A percentile compares a stretch with the other conserved stretches of the same genome.
phyloP scores from a whole-genome alignment of 2,888 invertebrate species.

The Amiota communis region DNA sequence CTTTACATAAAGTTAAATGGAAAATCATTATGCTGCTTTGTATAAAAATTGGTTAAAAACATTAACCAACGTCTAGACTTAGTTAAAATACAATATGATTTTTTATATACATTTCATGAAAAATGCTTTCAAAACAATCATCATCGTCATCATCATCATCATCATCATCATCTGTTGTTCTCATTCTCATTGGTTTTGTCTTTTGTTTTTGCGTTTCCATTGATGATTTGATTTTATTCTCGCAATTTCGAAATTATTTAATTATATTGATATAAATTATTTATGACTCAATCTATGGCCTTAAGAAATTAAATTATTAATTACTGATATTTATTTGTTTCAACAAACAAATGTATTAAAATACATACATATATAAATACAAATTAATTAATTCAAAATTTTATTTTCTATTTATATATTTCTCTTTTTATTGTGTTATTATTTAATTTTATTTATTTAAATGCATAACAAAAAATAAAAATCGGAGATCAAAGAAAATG shows the following conservation, averaged over 20 bases:
- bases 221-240: no score
- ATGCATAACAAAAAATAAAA: background rate
- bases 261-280: conserved; percentile 13
- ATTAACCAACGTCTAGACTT: background rate
- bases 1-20: background rate
- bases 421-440: background rate
- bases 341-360: background rate
- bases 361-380: background rate
- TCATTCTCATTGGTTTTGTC: no score
- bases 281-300: conserved; percentile 2
- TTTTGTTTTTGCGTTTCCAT: no score
- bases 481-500: background rate
- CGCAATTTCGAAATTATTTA: conserved; percentile 1
- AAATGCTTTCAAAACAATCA: no score
- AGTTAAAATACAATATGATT: no score
- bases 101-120: no score
- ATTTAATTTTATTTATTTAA: conserved; percentile 1
- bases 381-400: background rate
- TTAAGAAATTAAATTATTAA: background rate
- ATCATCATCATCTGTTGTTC: no score
- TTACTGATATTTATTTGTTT: background rate
- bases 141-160: no score
- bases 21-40: background rate
- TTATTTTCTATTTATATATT: background rate
- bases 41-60: background rate